Base-by-base conservation (phyloP, 1,140 invertebrate species). In the Brachionus rubens region DNA sequence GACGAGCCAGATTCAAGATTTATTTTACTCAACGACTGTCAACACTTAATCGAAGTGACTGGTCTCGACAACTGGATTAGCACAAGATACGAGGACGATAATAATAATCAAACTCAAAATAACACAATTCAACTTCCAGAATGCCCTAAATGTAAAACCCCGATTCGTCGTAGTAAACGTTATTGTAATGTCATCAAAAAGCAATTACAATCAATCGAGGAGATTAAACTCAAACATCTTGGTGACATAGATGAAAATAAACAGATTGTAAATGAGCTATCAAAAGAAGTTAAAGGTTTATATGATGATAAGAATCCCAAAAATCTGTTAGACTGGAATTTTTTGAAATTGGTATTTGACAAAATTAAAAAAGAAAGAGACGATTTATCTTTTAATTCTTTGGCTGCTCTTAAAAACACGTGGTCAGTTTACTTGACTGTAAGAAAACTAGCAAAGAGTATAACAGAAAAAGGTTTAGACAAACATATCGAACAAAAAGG, bases 141-240 rank as follows among this genome's bases (percentile, higher is more conserved):
- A 1, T 91, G 90, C 81, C 89, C 90, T 5, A 82, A 81, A 77
- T 91, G 90, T 79, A 88, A 87, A 75, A 87, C 86, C 14, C 82
- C 86, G 0, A 89, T 91, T n/a, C 83, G 86, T 26, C 87, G 85
- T 77, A 89, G 87, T 77, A 79, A 85, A 9, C 81, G 56, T 47
- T 65, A 62, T 62, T 28, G 26, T 14, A 50, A 33, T 46, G 19
- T 76, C 2, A 50, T 76, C 16, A 43, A 76, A 48, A n/a, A 28
- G 6, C 33, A 62, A 36, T 36, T 62, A 19, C 62, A 76, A 47
- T 28, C 54, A 48, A 77, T 52, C 19, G 33, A 46, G 40, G 12
- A 65, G 24, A 68, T 65, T 4, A 65, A 67, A 67, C 33, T 52
- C 50, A 47, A 67, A 12, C 36, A 76, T 36, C 33, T 65, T 62